These are phyloP conservation scores for Epizoanthus illoricatus DNA, from an alignment of 92 coral and sea anemone species.

Conservation along the genomic window DNA sequence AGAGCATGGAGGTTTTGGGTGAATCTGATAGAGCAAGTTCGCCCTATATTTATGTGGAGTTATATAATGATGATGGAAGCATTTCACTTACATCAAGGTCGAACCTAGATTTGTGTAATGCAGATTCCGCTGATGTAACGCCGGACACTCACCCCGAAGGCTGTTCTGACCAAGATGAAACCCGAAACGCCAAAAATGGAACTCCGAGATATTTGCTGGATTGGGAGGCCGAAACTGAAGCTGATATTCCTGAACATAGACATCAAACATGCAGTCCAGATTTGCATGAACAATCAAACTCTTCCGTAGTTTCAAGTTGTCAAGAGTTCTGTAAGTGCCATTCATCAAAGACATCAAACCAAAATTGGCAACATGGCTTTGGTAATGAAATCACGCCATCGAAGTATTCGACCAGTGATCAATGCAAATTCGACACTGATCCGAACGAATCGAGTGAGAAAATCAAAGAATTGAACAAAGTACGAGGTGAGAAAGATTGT, in stretches of 20 bases:
- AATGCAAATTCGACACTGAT: not conserved
- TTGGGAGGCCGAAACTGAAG: not conserved
- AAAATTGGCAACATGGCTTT: not conserved
- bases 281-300: slow-evolving; percentile 21
- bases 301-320: not conserved
- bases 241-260: not conserved
- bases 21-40: slow-evolving; percentile 5
- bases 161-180: not conserved
- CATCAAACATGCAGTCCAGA: not conserved
- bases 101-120: slow-evolving; percentile 3
- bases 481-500: slow-evolving; percentile 15
- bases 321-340: slow-evolving; percentile 33
- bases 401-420: not conserved
- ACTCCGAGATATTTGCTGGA: not conserved
- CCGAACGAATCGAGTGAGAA: slow-evolving; percentile 6
- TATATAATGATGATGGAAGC: slow-evolving; percentile 41
- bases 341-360: not conserved
- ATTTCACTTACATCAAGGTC: slow-evolving; percentile 16
- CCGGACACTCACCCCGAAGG: not conserved
- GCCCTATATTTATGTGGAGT: slow-evolving; percentile 23
- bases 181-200: not conserved
- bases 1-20: slow-evolving; percentile 28
- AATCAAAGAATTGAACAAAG: slow-evolving; percentile 22
- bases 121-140: not conserved
- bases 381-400: slow-evolving; percentile 3